Evolutionary conservation across 2,888 invertebrate genomes (phyloP), one percentile per base, ranked within the genome.

Genomic region (Ornithoptera priamus): DNA sequence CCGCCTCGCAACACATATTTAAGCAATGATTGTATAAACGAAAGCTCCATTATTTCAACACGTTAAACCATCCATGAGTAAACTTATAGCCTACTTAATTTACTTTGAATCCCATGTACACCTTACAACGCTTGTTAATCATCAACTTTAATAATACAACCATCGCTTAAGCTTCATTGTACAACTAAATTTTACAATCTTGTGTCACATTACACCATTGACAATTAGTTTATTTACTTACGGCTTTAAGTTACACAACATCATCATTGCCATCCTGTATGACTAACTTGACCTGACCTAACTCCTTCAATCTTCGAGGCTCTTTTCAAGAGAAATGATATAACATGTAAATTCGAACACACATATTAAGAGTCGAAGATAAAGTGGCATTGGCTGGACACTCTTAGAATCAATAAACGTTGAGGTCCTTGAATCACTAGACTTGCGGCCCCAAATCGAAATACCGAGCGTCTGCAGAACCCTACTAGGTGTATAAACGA

Each of bases 1-100:
- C 62, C 58, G 53, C 56, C n/a, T 20, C 56, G 22, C 57, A 53
- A 57, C n/a, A 64, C 64, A 70, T 67, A 63, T 70, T 70, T 70
- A 59, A 20, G 24, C 60, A 61, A 64, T 70, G 70, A 70, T 53
- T 70, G 62, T 61, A 50, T 22, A 30, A 18, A 30, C 12, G 59
- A 69, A 57, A 61, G 61, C 24, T 65, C 22, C 39, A 53, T 15
- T 50, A 50, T 63, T 69, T 61, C 65, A 24, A 42, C 53, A 61
- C 12, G 60, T 65, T 61, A 62, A 67, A 58, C 18, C n/a, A 56
- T 56, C 24, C 39, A 36, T n/a, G 36, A 62, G 56, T n/a, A 5
- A n/a, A n/a, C 56, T 56, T 56, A 56, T 6, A 20, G 57, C 6
- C 12, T n/a, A 53, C n/a, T 53, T 53, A 53, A 18, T 18, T 18